Percentiles rank a stretch among this genome's conserved stretches.
Conservation (phyloP, 2,113 vertebrate genomes). For the Nerophis ophidion region DNA sequence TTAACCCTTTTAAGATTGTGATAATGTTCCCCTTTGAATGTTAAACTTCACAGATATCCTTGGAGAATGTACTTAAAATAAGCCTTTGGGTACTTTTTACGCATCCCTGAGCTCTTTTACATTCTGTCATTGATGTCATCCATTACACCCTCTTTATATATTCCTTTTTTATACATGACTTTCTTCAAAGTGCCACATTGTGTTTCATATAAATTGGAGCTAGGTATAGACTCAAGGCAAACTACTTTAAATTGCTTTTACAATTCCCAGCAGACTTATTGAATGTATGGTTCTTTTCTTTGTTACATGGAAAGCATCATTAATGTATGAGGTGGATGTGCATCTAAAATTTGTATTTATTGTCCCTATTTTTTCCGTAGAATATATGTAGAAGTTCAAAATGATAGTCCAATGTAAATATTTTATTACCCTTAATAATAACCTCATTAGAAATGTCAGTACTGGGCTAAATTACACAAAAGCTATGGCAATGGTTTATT, state of each 20-base stretch:
- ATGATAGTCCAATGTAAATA: too few relatives aligned
- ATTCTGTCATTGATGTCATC: conserved; percentile 28
- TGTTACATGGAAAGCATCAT: not conserved
- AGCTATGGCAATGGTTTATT: too few relatives aligned
- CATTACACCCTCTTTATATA: conserved; percentile 23
- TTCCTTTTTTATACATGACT: conserved; percentile 20
- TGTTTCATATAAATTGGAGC: conserved; percentile 18
- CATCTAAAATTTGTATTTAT: not conserved
- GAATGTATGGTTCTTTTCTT: not conserved
- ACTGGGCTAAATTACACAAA: too few relatives aligned
- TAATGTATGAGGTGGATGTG: not conserved
- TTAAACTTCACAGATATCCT: conserved; percentile 5
- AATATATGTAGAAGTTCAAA: too few relatives aligned
- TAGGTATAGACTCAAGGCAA: not conserved
- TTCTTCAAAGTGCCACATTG: conserved; percentile 21
- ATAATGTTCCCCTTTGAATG: too few relatives aligned
- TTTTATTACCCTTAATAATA: too few relatives aligned
- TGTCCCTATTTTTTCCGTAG: too few relatives aligned
- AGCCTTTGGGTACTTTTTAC: conserved; percentile 13
- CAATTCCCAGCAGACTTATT: not conserved
- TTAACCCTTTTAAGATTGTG: too few relatives aligned
- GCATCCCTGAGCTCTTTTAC: conserved; percentile 8
- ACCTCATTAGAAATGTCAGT: too few relatives aligned
- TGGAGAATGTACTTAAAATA: conserved; percentile 5
- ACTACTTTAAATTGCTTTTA: conserved; percentile 7